Conservation (phyloP, 2,888 invertebrate genomes). For the Agriopis marginaria region DNA sequence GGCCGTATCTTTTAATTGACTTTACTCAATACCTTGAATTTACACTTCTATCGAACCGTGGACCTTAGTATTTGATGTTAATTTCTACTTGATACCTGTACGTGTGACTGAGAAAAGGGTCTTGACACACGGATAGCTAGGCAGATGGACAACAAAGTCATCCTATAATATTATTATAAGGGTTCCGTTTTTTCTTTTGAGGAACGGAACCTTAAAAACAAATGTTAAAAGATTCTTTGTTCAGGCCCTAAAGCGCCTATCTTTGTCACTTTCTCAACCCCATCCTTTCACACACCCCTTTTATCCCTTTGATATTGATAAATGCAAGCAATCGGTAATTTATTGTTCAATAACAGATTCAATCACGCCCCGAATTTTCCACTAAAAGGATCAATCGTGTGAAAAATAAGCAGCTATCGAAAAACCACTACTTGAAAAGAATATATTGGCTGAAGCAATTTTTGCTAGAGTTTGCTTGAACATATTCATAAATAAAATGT, state of each 20-base stretch:
- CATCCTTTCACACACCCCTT: constrained; percentile 35
- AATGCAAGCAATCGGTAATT: constrained; percentile 43
- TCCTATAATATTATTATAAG: too few relatives aligned
- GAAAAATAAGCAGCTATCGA: constrained; percentile 40
- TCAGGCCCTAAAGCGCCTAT: constrained; percentile 24
- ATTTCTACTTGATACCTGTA: too few relatives aligned
- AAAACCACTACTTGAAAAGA: constrained; percentile 29
- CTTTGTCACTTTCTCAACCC: constrained; percentile 39
- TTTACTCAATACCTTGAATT: too few relatives aligned
- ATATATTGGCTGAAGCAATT: constrained; percentile 20
- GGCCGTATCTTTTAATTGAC: too few relatives aligned
- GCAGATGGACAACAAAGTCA: too few relatives aligned
- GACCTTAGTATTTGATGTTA: too few relatives aligned
- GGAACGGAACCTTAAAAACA: background rate
- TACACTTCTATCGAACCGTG: too few relatives aligned
- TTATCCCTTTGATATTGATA: constrained; percentile 42
- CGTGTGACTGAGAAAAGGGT: too few relatives aligned
- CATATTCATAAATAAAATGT: constrained; percentile 26
- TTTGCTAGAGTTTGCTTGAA: constrained; percentile 5
- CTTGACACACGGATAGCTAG: too few relatives aligned
- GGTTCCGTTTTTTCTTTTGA: too few relatives aligned
- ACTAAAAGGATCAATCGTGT: constrained; percentile 43
- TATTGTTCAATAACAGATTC: constrained; percentile 45
- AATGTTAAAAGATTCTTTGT: constrained; percentile 4
- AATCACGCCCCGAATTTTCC: constrained; percentile 39